A percentile compares a stretch with the other conserved stretches of the same genome.
Evolutionary conservation across 1,140 invertebrate species (phyloP).

Genomic region (Zophobas morio): DNA sequence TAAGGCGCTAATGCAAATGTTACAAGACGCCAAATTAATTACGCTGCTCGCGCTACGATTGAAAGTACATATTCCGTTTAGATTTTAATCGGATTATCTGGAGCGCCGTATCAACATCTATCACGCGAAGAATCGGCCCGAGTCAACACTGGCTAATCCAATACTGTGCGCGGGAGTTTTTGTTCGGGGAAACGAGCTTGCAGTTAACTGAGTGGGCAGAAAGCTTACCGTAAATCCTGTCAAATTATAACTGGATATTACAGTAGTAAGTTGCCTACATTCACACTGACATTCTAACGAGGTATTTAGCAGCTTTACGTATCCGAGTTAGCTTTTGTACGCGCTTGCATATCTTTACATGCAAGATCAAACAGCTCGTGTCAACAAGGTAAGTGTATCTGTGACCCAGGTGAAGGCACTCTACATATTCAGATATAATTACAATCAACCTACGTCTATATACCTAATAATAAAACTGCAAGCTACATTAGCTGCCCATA

Average conservation of each 20-base stretch:
- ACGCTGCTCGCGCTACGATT: constrained; percentile 8
- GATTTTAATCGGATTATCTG: constrained; percentile 11
- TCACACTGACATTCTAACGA: not conserved
- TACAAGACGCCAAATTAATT: constrained; percentile 38
- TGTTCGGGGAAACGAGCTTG: not conserved
- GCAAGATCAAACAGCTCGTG: no score
- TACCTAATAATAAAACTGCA: no score
- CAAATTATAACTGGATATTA: not conserved
- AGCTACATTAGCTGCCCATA: no score
- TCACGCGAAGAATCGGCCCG: not conserved
- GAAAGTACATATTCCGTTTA: constrained; percentile 15
- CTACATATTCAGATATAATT: no score
- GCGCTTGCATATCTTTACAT: no score
- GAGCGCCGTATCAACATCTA: constrained; percentile 12
- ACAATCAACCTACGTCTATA: no score
- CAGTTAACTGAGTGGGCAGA: not conserved
- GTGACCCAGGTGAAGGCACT: no score
- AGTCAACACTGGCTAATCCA: not conserved
- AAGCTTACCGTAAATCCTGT: not conserved
- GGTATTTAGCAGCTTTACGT: no score
- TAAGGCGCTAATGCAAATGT: constrained; percentile 24
- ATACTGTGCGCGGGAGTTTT: not conserved
- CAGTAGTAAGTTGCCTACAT: not conserved
- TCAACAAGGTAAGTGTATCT: no score
- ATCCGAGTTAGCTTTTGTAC: no score